Conservation (phyloP, 2,113 vertebrate species). For the Zosterops lateralis region DNA sequence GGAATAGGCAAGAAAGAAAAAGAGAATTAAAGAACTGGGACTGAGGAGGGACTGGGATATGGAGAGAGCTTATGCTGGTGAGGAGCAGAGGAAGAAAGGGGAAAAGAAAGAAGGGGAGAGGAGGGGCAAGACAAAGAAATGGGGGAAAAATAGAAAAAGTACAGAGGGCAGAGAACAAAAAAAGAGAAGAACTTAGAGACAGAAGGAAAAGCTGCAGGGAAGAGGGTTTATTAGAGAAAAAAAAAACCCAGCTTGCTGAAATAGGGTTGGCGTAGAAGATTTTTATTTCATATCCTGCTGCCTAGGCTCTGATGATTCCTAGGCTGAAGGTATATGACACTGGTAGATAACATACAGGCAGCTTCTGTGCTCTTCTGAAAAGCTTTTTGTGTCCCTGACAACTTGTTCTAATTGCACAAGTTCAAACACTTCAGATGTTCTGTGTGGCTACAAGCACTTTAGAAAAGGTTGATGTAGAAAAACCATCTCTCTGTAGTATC, state of each 20-base stretch:
- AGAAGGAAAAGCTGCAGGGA: constrained; percentile 70
- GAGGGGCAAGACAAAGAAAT: constrained; percentile 36
- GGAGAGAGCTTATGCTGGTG: background rate
- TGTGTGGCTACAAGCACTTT: constrained; percentile 60
- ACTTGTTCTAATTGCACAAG: constrained; percentile 73
- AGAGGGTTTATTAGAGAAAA: constrained; percentile 67
- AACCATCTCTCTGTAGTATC: constrained; percentile 45
- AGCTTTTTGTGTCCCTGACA: constrained; percentile 74
- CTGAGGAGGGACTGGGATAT: background rate
- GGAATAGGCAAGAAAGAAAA: background rate
- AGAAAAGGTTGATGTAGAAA: constrained; percentile 65
- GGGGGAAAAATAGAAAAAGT: constrained; percentile 25
- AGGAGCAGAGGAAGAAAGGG: constrained; percentile 7
- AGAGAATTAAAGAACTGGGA: background rate
- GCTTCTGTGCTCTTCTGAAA: constrained; percentile 70
- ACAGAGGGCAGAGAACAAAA: constrained; percentile 56
- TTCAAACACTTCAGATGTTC: constrained; percentile 71
- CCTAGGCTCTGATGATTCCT: constrained; percentile 65
- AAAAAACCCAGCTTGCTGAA: constrained; percentile 57
- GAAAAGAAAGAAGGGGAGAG: constrained; percentile 1
- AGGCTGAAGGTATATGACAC: constrained; percentile 68
- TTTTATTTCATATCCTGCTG: constrained; percentile 68
- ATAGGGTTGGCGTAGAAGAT: constrained; percentile 53
- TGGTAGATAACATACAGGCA: constrained; percentile 56
- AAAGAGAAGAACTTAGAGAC: constrained; percentile 52